phyloP scores from a whole-genome alignment of 2,113 vertebrate genomes.

The Zootoca vivipara region DNA sequence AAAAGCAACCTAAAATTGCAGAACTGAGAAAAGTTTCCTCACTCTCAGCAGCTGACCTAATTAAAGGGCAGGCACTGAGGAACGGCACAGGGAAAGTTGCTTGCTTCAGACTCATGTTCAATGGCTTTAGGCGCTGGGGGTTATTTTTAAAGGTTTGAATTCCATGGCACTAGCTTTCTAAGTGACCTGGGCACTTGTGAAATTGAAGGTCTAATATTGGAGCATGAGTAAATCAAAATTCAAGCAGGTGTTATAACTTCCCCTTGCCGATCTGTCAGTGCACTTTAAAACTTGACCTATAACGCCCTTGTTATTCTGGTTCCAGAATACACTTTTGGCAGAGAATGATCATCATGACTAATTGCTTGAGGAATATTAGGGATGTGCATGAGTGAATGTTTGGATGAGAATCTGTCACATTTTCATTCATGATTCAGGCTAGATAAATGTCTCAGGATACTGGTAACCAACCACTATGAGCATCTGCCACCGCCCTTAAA shows the following conservation, averaged over 20 bases:
- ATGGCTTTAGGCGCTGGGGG: slow-evolving; percentile 9
- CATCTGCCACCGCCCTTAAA: neutral
- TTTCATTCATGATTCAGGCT: slow-evolving; percentile 18
- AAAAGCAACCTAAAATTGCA: slow-evolving; percentile 19
- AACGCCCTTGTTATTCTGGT: slow-evolving; percentile 13
- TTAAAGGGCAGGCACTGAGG: slow-evolving; percentile 21
- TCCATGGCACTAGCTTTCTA: slow-evolving; percentile 43
- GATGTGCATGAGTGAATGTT: slow-evolving; percentile 41
- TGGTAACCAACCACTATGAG: slow-evolving; percentile 14
- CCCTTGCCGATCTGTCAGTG: slow-evolving; percentile 20
- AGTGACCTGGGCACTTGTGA: slow-evolving; percentile 39
- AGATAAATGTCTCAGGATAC: slow-evolving; percentile 8
- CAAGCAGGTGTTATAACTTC: slow-evolving; percentile 40
- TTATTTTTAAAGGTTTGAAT: slow-evolving; percentile 40
- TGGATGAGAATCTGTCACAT: neutral
- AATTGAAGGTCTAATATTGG: slow-evolving; percentile 46
- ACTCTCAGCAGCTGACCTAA: slow-evolving; percentile 11
- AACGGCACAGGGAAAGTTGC: slow-evolving; percentile 25
- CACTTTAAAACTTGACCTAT: neutral
- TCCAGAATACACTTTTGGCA: slow-evolving; percentile 32
- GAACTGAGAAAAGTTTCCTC: slow-evolving; percentile 18
- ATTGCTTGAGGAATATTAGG: slow-evolving; percentile 53
- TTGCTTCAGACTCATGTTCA: slow-evolving; percentile 8
- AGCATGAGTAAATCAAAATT: slow-evolving; percentile 28
- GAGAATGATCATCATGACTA: neutral